Base-by-base conservation (phyloP, 2,113 vertebrate species). In the Ochotona curzoniae region DNA sequence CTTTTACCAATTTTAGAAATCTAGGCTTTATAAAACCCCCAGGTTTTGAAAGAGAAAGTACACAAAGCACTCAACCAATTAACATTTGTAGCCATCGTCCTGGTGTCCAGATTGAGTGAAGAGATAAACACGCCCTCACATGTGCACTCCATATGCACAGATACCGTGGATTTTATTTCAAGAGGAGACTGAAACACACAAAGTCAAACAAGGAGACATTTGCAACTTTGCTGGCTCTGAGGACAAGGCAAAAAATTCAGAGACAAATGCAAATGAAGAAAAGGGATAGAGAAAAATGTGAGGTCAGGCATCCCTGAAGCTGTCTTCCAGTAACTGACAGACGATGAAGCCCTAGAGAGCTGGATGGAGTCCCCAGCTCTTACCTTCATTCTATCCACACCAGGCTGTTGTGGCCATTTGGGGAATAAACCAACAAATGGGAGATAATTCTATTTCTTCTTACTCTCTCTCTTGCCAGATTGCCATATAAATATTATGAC, bases 1-100 rank as follows among this genome's bases (percentile, higher is more conserved):
- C 35, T 83, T 83, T n/a, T 75, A 70, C 23, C 57, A 71, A 80
- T 38, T 87, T 96, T 87, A 84, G 90, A 57, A 69, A 83, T 84
- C 63, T 91, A 44, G 71, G 32, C 44, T 78, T 86, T 78, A 26
- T 32, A 81, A 44, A 75, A 1, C 5, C n/a, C 61, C 66, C 32
- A 78, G 74, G 66, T 60, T 87, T 94, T 35, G 7, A 32, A 81
- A 82, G 35, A 60, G 23, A 76, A 93, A 51, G 25, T 81, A 7
- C 9, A 12, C 12, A 79, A 61, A n/a, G 32, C 75, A 44, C 7
- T 76, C 54, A 89, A 44, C 35, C 47, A 71, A 18, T 20, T 44
- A 89, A 38, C 66, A 63, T 61, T 69, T 80, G 49, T 8, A 69
- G 64, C 14, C 54, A 26, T 73, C 64, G 81, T 61, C 25, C 1